Base-by-base conservation (phyloP, 1,140 invertebrate species). In the Acromyrmex heyeri region DNA sequence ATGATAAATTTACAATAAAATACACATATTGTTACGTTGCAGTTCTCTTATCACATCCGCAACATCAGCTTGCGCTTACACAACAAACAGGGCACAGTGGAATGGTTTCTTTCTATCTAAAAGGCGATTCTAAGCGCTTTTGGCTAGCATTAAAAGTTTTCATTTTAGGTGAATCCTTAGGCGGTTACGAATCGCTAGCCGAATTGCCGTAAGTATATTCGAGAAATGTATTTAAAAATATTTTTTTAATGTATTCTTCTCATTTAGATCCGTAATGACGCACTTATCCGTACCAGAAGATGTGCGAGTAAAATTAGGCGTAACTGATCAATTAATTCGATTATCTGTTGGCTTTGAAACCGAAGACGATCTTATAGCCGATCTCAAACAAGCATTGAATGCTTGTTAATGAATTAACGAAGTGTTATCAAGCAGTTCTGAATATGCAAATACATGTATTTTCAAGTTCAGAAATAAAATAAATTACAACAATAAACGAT, bases 281-380 rank as follows among this genome's bases (percentile, higher is more conserved):
- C 98, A 98, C 92, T 97, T 97, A 18, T 98, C 97, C 0, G 96
- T 98, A 10, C 97, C 98, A 3, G 95, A 95, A 85, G 97, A 97
- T 24, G 96, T 97, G 82, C 95, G 98, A 91, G 95, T 93, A 27
- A 93, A 96, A 57, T 95, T 99, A 10, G 98, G 98, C 7, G 99
- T 99, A 67, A 97, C 96, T 0, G 98, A 99, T 93, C 97, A 97
- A 48, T 95, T 99, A 1, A 97, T 99, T 83, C 96, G 99, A 82
- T 94, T 99, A 7, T 99, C 99, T 0, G 97, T 99, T 57, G 99
- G 99, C 4, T 95, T 99, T 8, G 99, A 99, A 96, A 97, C 98
- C 89, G 95, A 96, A 10, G 96, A 97, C 53, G 99, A 99, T 96
- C 95, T 99, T 14, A 97, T 99, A 38, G 94, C 96, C n/a, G 99